Evolutionary conservation across 1,140 invertebrate species (phyloP), one percentile per base, ranked within the genome.

Genomic region (Dendrolimus punctatus): DNA sequence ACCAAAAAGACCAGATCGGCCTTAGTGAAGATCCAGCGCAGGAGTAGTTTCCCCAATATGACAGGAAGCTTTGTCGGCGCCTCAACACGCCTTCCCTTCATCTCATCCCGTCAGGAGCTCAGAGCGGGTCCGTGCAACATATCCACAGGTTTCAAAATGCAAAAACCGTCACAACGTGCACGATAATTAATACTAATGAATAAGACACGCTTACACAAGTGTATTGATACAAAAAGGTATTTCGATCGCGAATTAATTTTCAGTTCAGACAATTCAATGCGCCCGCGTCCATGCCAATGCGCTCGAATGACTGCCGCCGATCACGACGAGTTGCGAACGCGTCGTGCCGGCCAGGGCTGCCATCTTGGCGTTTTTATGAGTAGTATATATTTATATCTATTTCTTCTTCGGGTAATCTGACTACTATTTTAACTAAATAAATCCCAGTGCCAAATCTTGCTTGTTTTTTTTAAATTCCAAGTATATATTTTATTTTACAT

Each of bases 1-100:
- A 77, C 58, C 49, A 85, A 76, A 54, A 79, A 78, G 5, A 79
- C 61, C n/a, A 83, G 50, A 46, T 83, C 77, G 5, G 82, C 76
- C 53, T 83, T 85, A 23, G 66, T 78, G 51, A 85, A 80, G 36
- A 85, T 59, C 80, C 80, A 83, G 42, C 71, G 69, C 4, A 83
- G 57, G 5, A 83, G 62, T 45, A 79, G 56, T 62, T 74, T 81
- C 42, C 75, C 78, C 43, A 81, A 59, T 9, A 80, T 47, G 49
- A 78, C 67, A 55, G 82, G 71, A 57, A 80, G 52, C 54, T 71
- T 73, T 48, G 55, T 67, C 7, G 70, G 68, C 9, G 56, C 55
- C 54, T 62, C 51, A 39, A 51, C 59, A 46, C 54, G 54, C 57
- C 70, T 69, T 5, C 70, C 72, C 75, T 75, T 81, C 81, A 85